Evolutionary conservation across 2,113 vertebrate species (phyloP), one percentile per base, ranked within the genome.

Genomic region (Podiceps cristatus): DNA sequence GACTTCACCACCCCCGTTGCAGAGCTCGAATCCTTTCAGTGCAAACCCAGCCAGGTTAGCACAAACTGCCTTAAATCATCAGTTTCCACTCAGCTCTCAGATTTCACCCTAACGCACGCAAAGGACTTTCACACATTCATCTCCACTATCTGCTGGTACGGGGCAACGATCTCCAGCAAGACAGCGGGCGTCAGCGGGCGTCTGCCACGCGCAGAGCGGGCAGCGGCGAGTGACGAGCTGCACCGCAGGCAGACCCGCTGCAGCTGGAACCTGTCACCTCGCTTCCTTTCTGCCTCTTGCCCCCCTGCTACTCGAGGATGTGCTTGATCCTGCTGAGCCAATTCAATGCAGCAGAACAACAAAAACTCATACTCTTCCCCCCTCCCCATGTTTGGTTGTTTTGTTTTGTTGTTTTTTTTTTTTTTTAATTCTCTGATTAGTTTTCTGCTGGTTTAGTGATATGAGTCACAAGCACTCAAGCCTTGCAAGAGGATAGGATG

Each of bases 181-280:
- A 40, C 1, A 0, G 42, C 31, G 42, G 47, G 73, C 17, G 1
- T 3, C 49, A 91, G 83, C 0, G 0, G 44, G 83, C 1, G 2
- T 18, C 77, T 60, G 73, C 59, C 59, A 73, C 28, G 49, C 18
- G 3, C 29, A 4, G 60, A 66, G 69, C n/a, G 16, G 47, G 42
- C 49, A 31, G 60, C 7, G 5, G 35, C 0, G 0, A 17, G 68
- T 2, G 33, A 40, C 1, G 2, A 44, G 13, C 29, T 60, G 23
- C 28, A 25, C 11, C 33, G 10, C 2, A 9, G 50, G n/a, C 47
- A 88, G 60, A 24, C 24, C 23, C 0, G 0, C 68, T 40, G 79
- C 76, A 47, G 59, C 40, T 33, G 35, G 37, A 60, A 66, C 13
- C 3, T 0, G 4, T 23, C 4, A 0, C 52, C 74, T 80, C 3